phyloP scores from a whole-genome alignment of 2,113 vertebrate genomes.

The Hiodon tergisus region DNA sequence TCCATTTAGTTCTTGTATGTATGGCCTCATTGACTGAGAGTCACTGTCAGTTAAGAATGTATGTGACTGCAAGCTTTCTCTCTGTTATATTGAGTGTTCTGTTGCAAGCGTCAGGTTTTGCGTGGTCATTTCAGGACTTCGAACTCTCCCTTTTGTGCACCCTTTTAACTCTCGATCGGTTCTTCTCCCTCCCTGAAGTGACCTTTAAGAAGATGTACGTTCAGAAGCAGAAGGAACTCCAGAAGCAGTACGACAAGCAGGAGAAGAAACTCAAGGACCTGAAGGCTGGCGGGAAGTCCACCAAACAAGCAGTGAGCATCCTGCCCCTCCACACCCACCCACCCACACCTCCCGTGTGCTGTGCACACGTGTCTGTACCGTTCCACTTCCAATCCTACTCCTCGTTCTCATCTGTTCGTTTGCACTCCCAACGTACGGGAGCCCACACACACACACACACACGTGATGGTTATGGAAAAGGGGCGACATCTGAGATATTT shows the following conservation, averaged over 20 bases:
- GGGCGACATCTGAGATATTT: too few species aligned
- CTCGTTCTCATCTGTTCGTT: too few species aligned
- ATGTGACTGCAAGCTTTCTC: neutral
- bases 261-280: slow-evolving; percentile 85
- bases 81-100: too few species aligned
- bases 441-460: too few species aligned
- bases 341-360: too few species aligned
- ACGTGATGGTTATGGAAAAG: too few species aligned
- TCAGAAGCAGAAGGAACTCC: slow-evolving; percentile 85
- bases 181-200: slow-evolving; percentile 51
- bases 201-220: slow-evolving; percentile 93
- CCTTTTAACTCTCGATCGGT: neutral
- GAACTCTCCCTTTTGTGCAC: too few species aligned
- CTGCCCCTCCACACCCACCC: neutral
- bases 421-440: too few species aligned
- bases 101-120: too few species aligned
- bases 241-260: slow-evolving; percentile 87
- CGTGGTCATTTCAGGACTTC: too few species aligned
- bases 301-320: slow-evolving; percentile 78
- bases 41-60: neutral
- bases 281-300: slow-evolving; percentile 85
- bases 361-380: too few species aligned
- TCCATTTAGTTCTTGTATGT: neutral
- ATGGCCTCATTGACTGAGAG: neutral
- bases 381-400: too few species aligned